Evolutionary conservation across 2,113 vertebrate species (phyloP), one percentile per base, ranked within the genome.

Genomic region (Otolemur garnettii): DNA sequence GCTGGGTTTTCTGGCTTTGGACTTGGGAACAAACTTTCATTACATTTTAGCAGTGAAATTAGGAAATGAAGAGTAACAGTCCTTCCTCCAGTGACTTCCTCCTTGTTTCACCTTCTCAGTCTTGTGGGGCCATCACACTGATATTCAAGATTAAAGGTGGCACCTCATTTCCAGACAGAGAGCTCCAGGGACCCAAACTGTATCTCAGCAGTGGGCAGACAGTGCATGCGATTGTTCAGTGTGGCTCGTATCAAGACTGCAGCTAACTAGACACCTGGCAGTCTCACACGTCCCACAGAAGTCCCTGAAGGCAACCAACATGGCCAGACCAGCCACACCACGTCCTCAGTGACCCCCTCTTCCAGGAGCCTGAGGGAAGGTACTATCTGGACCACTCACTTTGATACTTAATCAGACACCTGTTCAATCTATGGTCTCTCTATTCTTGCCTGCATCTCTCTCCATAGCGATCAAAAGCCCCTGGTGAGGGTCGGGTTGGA

Each of bases 11-110:
- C 96, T 96, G 62, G 83, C 87, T 92, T 95, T 35, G 28, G 88
- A 92, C 71, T 88, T 68, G 42, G 30, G 85, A 82, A 81, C 83
- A 97, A 93, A 42, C 53, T 72, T 90, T 96, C 96, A 89, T 96
- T 94, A n/a, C 21, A 90, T 79, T 93, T 96, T 93, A 97, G 82
- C n/a, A 45, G 12, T 8, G 53, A 97, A 94, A 74, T 11, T 33
- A 59, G 69, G 50, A 69, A 13, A 64, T 17, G 22, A 78, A 93
- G 94, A 94, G 24, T n/a, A 86, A 93, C 81, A 55, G 83, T 97
- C 90, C 78, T 89, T 78, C 69, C 93, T 45, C 57, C 75, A 75
- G 79, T 78, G 0, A 0, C 78, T 93, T 60, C 28, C 50, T 74
- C 45, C 28, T 66, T 83, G 35, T 89, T 93, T 90, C 93, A 84